Percentiles rank a stretch among this genome's conserved stretches.
These are phyloP conservation scores for Propsilocerus akamusi DNA, from an alignment of 1,140 invertebrate genomes.

Conservation along the genomic window DNA sequence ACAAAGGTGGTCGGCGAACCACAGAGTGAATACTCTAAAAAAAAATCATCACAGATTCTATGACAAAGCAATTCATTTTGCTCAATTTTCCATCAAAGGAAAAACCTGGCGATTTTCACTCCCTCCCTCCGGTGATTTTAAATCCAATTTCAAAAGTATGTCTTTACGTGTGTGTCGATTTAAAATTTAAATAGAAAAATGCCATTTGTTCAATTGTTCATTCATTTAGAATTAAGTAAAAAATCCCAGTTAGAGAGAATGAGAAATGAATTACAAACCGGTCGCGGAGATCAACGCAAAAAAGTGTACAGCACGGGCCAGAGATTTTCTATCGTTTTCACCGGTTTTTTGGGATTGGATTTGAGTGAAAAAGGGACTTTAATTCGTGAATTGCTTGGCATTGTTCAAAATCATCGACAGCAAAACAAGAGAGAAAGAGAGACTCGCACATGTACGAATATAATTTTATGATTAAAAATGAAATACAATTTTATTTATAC, in stretches of 20 bases:
- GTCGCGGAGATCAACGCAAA: too few species aligned
- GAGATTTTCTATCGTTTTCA: background rate
- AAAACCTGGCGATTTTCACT: too few species aligned
- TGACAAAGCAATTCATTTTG: too few species aligned
- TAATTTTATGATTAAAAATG: conserved; percentile 3
- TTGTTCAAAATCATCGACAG: conserved; percentile 1
- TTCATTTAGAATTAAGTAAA: background rate
- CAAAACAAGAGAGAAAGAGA: background rate
- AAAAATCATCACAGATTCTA: too few species aligned
- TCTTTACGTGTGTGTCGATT: too few species aligned
- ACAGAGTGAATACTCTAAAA: too few species aligned
- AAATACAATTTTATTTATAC: conserved; percentile 1
- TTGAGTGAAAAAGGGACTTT: conserved; percentile 1
- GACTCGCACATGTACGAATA: background rate
- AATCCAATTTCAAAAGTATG: background rate
- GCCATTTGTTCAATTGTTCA: conserved; percentile 4
- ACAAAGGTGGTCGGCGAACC: too few species aligned
- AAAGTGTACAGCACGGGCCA: too few species aligned
- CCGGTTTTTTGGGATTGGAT: too few species aligned
- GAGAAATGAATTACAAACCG: too few species aligned
- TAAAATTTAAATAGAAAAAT: conserved; percentile 2
- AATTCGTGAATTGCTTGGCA: background rate
- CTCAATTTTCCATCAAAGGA: too few species aligned
- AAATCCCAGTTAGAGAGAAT: background rate
- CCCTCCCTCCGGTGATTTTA: background rate